Evolutionary conservation across 2,113 vertebrate genomes (phyloP), one percentile per base, ranked within the genome.

Genomic region (Psephotus haematonotus): DNA sequence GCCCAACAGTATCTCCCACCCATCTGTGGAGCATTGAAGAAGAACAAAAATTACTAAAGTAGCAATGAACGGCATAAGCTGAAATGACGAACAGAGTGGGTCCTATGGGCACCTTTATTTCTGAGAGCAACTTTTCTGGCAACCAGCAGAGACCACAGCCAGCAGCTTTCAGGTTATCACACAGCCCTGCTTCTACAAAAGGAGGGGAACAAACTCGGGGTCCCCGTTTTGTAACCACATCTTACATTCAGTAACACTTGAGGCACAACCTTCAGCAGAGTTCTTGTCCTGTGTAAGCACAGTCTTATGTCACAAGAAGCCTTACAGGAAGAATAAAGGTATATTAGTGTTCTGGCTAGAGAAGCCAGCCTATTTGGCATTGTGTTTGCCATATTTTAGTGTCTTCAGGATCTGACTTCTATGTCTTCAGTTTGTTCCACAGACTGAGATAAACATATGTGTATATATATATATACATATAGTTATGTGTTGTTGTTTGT

Each of bases 401-500:
- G 63, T 68, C 75, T 90, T 90, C 77, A 65, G 46, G 49, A 46
- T 76, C 78, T 91, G 35, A 8, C 71, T 86, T 79, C 76, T 80
- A n/a, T 63, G 88, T 86, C 94, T 94, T 94, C 75, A 68, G 81
- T 93, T 96, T 96, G 84, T 96, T 97, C 95, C 94, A 96, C 96
- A 98, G 94, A 98, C 97, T 97, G 98, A 98, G 97, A 94, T 97
- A 90, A 80, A 47, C 88, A 24, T n/a, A 10, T 69, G 24, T 78
- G 55, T 92, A 8, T 70, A 14, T 49, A 8, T 70, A 14, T 44
- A 39, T 60, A 50, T 24, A 69, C 7, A 1, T 68, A 75, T 95
- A 96, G 96, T 98, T 93, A 91, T 22, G 60, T 97, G 97, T 93
- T 98, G 24, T 98, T 98, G 70, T 97, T 72, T 97, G 67, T 97